phyloP scores from a whole-genome alignment of 2,888 invertebrate genomes.

The Adela reaumurella region DNA sequence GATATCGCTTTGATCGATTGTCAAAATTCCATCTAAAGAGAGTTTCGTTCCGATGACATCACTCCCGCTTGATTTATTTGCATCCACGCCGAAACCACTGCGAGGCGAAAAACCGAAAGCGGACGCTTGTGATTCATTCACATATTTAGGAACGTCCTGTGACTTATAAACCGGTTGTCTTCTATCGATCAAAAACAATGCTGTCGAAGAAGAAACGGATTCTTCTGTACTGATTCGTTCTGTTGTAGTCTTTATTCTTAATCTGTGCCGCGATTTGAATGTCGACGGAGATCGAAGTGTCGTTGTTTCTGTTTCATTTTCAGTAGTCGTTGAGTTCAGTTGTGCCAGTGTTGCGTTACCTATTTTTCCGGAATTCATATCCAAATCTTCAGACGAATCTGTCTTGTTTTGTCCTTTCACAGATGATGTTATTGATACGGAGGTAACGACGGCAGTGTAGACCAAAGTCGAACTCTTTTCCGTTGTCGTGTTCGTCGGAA shows the following conservation, averaged over 20 bases:
- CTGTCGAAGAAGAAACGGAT: slow-evolving; percentile 18
- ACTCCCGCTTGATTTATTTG: not conserved
- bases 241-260: slow-evolving; percentile 41
- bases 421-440: slow-evolving; percentile 50
- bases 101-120: not conserved
- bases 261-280: slow-evolving; percentile 22
- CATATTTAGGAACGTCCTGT: too few species aligned
- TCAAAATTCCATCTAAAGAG: not conserved
- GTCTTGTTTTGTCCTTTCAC: slow-evolving; percentile 47
- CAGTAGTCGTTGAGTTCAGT: slow-evolving; percentile 19
- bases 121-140: not conserved
- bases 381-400: slow-evolving; percentile 25
- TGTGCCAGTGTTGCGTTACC: slow-evolving; percentile 13
- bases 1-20: not conserved
- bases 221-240: slow-evolving; percentile 21
- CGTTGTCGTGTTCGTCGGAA: slow-evolving; percentile 31
- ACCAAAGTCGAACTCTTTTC: slow-evolving; percentile 46
- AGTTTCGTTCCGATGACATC: not conserved
- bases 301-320: slow-evolving; percentile 23
- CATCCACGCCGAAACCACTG: not conserved
- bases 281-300: slow-evolving; percentile 16
- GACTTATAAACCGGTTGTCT: not conserved
- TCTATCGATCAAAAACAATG: slow-evolving; percentile 15
- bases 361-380: slow-evolving; percentile 21
- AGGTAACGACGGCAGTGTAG: slow-evolving; percentile 51